Percentiles rank a stretch among this genome's conserved stretches.
phyloP scores from a whole-genome alignment of 1,140 invertebrate genomes.

The Bombus pyrosoma region DNA sequence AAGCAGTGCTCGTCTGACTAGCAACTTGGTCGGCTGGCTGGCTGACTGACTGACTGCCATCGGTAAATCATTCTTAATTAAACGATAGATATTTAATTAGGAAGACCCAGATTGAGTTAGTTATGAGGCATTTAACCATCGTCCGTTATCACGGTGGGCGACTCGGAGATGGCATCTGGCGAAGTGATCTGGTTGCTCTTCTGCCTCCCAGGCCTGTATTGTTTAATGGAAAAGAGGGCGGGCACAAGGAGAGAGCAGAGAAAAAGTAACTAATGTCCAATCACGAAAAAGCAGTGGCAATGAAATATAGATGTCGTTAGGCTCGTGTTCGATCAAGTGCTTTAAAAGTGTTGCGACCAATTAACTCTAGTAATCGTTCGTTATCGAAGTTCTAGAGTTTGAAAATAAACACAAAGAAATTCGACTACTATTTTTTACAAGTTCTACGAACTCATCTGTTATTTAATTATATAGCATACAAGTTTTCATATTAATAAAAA shows the following conservation, averaged over 20 bases:
- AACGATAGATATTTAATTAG: slow-evolving; percentile 81
- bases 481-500: too few relatives aligned
- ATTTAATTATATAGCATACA: too few relatives aligned
- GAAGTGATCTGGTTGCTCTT: slow-evolving; percentile 66
- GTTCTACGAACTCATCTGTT: too few relatives aligned
- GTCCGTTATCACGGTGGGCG: slow-evolving; percentile 73
- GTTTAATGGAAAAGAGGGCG: slow-evolving; percentile 26
- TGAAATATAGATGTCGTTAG: background rate
- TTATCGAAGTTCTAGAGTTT: too few relatives aligned
- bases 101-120: slow-evolving; percentile 74
- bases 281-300: slow-evolving; percentile 3
- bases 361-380: too few relatives aligned
- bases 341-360: background rate
- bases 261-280: slow-evolving; percentile 28
- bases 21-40: slow-evolving; percentile 40
- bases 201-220: slow-evolving; percentile 56
- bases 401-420: too few relatives aligned
- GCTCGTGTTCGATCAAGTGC: background rate
- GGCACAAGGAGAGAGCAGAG: background rate
- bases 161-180: slow-evolving; percentile 71
- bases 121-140: slow-evolving; percentile 75
- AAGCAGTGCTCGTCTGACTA: slow-evolving; percentile 61
- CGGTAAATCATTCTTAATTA: slow-evolving; percentile 81
- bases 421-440: too few relatives aligned
- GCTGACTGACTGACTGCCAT: slow-evolving; percentile 58